These are phyloP conservation scores for Pteruthius melanotis DNA, from an alignment of 2,113 vertebrate species.

Conservation along the genomic window DNA sequence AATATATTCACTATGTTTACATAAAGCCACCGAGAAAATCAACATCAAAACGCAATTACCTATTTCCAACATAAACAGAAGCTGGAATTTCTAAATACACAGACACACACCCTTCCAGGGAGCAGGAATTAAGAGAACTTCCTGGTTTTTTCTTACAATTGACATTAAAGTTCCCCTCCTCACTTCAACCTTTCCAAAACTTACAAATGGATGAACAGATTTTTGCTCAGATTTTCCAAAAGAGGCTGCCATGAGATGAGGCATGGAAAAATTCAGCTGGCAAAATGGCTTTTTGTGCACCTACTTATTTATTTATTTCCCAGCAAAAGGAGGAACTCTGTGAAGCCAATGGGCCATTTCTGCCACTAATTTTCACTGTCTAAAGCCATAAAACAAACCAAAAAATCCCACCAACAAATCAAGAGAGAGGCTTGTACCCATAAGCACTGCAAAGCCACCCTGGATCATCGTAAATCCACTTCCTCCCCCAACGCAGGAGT, in stretches of 20 bases:
- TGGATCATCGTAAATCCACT: background rate
- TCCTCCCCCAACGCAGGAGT: background rate
- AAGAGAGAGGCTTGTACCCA: background rate
- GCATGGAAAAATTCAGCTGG: constrained; percentile 44
- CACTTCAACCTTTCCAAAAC: constrained; percentile 25
- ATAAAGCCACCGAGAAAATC: background rate
- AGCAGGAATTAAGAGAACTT: background rate
- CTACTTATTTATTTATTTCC: constrained; percentile 23
- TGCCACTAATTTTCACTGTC: background rate
- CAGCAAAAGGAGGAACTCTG: background rate
- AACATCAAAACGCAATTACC: background rate
- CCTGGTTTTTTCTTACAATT: background rate
- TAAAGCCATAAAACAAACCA: background rate
- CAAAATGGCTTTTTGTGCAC: constrained; percentile 23
- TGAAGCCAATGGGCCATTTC: background rate
- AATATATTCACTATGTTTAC: background rate
- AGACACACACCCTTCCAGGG: background rate
- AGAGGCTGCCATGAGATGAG: constrained; percentile 31
- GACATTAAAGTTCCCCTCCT: background rate
- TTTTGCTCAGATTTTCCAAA: constrained; percentile 57
- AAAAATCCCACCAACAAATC: background rate
- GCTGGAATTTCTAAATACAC: background rate
- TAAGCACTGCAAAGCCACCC: background rate
- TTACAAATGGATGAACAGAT: constrained; percentile 58
- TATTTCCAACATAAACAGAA: background rate